These are phyloP conservation scores for Caenorhabditis wallacei DNA, from an alignment of 2,888 invertebrate genomes.

Conservation along the genomic window DNA sequence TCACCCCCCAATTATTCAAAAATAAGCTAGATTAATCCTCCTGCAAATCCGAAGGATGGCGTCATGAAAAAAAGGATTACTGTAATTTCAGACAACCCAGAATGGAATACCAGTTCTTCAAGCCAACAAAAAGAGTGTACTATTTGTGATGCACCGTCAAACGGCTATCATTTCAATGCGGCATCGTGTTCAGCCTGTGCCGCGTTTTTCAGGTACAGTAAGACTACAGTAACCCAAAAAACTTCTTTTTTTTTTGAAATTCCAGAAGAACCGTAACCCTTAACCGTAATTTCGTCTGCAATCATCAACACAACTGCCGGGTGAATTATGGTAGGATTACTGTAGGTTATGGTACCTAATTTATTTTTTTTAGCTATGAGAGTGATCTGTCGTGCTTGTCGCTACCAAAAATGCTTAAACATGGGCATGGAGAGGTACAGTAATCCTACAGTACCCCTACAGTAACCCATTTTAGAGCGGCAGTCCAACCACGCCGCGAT, in stretches of 20 bases:
- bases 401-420: constrained; percentile 71
- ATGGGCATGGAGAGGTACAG: constrained; percentile 72
- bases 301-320: constrained; percentile 64
- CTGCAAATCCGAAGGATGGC: too few species aligned
- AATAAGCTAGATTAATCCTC: too few species aligned
- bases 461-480: constrained; percentile 46
- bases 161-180: constrained; percentile 76
- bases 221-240: neutral
- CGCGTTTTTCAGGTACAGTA: constrained; percentile 67
- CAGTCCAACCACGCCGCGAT: constrained; percentile 75
- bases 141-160: constrained; percentile 74
- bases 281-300: constrained; percentile 70
- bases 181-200: constrained; percentile 76
- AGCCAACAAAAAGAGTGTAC: constrained; percentile 62
- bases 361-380: constrained; percentile 71
- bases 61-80: too few species aligned
- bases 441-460: neutral
- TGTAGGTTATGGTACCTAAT: neutral
- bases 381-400: constrained; percentile 74
- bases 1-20: too few species aligned
- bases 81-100: constrained; percentile 7
- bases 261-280: constrained; percentile 72
- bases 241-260: too few species aligned
- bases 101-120: constrained; percentile 25
- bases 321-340: constrained; percentile 69